phyloP scores from a whole-genome alignment of 2,113 vertebrate species.

The Dicentrarchus labrax region DNA sequence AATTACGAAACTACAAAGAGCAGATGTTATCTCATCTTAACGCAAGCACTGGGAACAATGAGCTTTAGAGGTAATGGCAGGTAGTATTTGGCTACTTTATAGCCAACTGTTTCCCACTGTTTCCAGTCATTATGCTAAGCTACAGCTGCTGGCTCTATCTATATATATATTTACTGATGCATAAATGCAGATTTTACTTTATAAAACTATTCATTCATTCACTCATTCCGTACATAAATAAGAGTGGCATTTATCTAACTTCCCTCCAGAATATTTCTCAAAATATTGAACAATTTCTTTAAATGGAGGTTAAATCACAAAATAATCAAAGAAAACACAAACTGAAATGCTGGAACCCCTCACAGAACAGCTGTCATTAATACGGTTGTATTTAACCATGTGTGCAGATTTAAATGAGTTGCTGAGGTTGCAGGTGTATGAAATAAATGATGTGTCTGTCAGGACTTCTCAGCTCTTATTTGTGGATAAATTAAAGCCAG shows the following conservation, averaged over 20 bases:
- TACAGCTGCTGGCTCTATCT: neutral
- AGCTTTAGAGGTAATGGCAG: neutral
- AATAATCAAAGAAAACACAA: neutral
- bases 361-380: neutral
- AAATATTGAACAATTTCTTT: neutral
- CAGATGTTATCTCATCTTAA: neutral
- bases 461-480: constrained; percentile 36
- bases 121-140: neutral
- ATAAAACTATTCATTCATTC: too few species aligned
- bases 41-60: neutral
- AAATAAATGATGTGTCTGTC: constrained; percentile 29
- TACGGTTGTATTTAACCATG: too few species aligned
- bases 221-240: too few species aligned
- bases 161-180: neutral
- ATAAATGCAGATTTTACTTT: neutral
- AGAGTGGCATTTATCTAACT: too few species aligned
- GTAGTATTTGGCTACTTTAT: neutral
- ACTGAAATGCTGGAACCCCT: neutral
- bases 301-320: neutral
- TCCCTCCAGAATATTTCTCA: neutral
- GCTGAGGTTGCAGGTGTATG: constrained; percentile 45
- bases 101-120: neutral
- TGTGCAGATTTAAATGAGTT: neutral
- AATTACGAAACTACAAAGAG: neutral
- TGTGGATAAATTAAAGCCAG: constrained; percentile 57